Evolutionary conservation across 2,888 invertebrate genomes (phyloP), one percentile per base, ranked within the genome.

Genomic region (Lasioglossum zephyrum): DNA sequence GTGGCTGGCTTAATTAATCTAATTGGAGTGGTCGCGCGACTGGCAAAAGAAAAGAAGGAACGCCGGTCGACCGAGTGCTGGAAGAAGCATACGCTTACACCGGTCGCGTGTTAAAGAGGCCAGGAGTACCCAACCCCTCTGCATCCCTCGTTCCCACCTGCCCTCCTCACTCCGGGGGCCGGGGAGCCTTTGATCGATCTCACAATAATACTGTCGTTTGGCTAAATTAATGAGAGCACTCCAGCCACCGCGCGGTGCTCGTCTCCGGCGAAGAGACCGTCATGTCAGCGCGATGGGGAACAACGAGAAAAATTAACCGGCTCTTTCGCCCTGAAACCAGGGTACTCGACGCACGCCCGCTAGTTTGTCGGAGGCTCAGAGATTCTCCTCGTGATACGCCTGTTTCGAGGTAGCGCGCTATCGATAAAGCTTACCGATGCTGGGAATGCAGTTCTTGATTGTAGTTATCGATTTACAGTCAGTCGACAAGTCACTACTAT

Each of bases 1-100:
- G 89, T 74, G 82, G 86, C 79, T 81, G 86, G 85, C 86, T 91
- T 91, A 91, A 91, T 91, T 91, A 91, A 91, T 91, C 91, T 91
- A 91, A 91, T 91, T 91, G 89, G 88, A 91, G 89, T 90, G 87
- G 86, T 75, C 84, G 81, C 57, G 82, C 70, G 73, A 83, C 81
- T 76, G 47, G 72, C 66, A 31, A 80, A 87, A 87, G 81, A 88
- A 89, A 81, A 82, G 74, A 39, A 82, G 69, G 76, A 76, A n/a
- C 44, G 49, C 53, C 44, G n/a, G 73, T 36, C 18, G 49, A 49
- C 36, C 11, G 77, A 69, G 69, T 72, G 47, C 73, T 47, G 39
- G 63, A 79, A 78, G 80, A 75, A 81, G 57, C 60, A 76, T 70
- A 76, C 53, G 77, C 78, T 60, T 73, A 66, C 26, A 49, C 31